A percentile compares a stretch with the other conserved stretches of the same genome.
Evolutionary conservation across 2,888 invertebrate genomes (phyloP).

Genomic region (Drosophila nr. medialis): DNA sequence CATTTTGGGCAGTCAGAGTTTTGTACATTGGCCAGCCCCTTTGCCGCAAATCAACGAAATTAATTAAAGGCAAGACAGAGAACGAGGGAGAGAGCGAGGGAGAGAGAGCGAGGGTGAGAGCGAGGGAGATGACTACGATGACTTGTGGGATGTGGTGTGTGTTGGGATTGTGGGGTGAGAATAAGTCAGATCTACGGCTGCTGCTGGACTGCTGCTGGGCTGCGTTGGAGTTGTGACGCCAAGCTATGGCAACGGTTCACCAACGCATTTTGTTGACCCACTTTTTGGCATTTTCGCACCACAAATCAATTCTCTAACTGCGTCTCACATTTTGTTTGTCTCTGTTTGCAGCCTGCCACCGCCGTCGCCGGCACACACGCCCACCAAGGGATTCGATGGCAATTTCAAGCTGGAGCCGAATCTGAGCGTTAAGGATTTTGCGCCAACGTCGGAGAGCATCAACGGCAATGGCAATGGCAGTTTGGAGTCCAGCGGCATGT

Average conservation of each 20-base stretch:
- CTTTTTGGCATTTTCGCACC: constrained; percentile 13
- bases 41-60: constrained; percentile 61
- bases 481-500: constrained; percentile 22
- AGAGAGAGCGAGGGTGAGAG: background rate
- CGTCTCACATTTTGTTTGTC: background rate
- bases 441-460: constrained; percentile 68
- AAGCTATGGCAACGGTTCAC: constrained; percentile 26
- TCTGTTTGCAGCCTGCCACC: constrained; percentile 77
- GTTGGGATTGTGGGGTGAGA: background rate
- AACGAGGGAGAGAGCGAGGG: background rate
- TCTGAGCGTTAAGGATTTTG: constrained; percentile 83
- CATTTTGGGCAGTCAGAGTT: constrained; percentile 13
- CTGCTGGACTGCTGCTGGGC: background rate
- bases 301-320: constrained; percentile 3
- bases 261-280: constrained; percentile 43
- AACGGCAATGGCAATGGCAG: constrained; percentile 46
- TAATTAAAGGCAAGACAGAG: constrained; percentile 72
- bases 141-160: background rate
- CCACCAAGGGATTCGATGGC: constrained; percentile 83
- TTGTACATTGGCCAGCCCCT: constrained; percentile 2
- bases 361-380: constrained; percentile 81
- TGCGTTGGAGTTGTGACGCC: constrained; percentile 6
- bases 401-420: constrained; percentile 84
- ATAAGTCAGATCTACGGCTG: constrained; percentile 12
- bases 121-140: background rate